These are phyloP conservation scores for Perdita meconis DNA, from an alignment of 2,888 invertebrate genomes.

Conservation along the genomic window DNA sequence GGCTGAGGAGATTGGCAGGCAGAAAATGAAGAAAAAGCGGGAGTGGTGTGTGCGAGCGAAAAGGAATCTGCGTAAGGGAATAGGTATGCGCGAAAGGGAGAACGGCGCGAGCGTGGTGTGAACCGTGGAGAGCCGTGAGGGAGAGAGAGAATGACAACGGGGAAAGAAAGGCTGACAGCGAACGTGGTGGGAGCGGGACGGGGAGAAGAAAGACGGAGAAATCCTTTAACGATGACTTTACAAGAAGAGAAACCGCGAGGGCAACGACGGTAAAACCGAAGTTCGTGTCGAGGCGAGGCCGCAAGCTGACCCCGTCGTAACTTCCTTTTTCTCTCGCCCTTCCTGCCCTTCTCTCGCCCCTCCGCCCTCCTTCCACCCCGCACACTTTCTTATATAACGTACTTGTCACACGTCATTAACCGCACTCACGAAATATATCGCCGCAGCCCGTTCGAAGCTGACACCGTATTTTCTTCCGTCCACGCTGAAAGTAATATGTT, in stretches of 20 bases:
- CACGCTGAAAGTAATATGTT: background rate
- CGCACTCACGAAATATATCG: slow-evolving; percentile 12
- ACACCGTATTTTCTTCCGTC: background rate
- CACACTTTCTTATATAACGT: slow-evolving; percentile 11
- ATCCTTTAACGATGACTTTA: slow-evolving; percentile 64
- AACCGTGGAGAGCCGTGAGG: slow-evolving; percentile 15
- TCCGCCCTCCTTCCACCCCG: slow-evolving; percentile 2
- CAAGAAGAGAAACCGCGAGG: slow-evolving; percentile 64
- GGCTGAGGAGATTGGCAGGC: slow-evolving; percentile 50
- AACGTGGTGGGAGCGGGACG: slow-evolving; percentile 25
- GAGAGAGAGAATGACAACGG: slow-evolving; percentile 24
- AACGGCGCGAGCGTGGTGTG: background rate
- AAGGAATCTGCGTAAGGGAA: slow-evolving; percentile 41
- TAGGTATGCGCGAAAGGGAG: slow-evolving; percentile 19
- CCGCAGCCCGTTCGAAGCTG: background rate
- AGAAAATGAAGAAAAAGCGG: slow-evolving; percentile 44
- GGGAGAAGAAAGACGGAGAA: slow-evolving; percentile 25
- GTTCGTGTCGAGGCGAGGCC: slow-evolving; percentile 55
- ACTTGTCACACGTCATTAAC: slow-evolving; percentile 40
- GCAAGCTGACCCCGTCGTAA: slow-evolving; percentile 54
- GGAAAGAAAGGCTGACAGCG: slow-evolving; percentile 39
- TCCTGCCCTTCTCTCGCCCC: background rate
- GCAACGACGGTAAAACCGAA: slow-evolving; percentile 60
- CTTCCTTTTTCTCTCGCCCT: slow-evolving; percentile 29
- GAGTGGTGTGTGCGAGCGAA: slow-evolving; percentile 27